Base-by-base conservation (phyloP, 35 echinoderm and acorn worm species). In the Heliocidaris tuberculata region DNA sequence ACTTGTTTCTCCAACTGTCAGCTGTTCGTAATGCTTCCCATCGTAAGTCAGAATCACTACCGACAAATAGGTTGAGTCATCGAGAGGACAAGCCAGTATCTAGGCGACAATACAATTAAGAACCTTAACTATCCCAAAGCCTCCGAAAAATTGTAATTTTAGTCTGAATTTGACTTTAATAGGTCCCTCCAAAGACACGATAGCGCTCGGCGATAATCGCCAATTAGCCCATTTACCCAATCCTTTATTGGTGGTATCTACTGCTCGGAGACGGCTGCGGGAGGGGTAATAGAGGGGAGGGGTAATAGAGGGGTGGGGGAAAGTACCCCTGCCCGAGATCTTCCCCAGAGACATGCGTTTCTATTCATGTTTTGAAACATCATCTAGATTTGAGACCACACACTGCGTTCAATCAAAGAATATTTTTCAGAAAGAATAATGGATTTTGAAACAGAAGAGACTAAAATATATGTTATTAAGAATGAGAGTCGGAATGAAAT, bases 141-240 rank as follows among this genome's bases (percentile, higher is more conserved):
- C 87, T 47, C 87, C 87, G 87, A 89, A 89, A 88, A 89, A 89
- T 89, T 32, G 87, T 89, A 89, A 48, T 89, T 89, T 89, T 89
- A 89, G 12, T 89, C 30, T 48, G 47, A 89, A 89, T 89, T 89
- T 89, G 87, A 32, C 87, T 32, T 47, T 47, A 89, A 89, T 47
- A 42, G 31, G 87, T 47, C 15, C 32, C 31, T 89, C 47, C 87
- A 48, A 89, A 89, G 87, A 89, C 87, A 32, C 15, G 87, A 89
- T 17, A 89, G 87, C 31, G 87, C 24, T 48, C 31, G 87, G 87
- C 31, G 87, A 48, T 89, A 89, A 89, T 89, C 47, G 47, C 32
- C 87, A 89, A 89, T 89, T 89, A 89, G 87, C 87, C 87, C 31
- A 48, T 42, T 89, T 48, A 89, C 87, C 47, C 86, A 6, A 48